Base-by-base conservation (phyloP, 1,140 invertebrate genomes). In the Ceratoteleas bidentatus region DNA sequence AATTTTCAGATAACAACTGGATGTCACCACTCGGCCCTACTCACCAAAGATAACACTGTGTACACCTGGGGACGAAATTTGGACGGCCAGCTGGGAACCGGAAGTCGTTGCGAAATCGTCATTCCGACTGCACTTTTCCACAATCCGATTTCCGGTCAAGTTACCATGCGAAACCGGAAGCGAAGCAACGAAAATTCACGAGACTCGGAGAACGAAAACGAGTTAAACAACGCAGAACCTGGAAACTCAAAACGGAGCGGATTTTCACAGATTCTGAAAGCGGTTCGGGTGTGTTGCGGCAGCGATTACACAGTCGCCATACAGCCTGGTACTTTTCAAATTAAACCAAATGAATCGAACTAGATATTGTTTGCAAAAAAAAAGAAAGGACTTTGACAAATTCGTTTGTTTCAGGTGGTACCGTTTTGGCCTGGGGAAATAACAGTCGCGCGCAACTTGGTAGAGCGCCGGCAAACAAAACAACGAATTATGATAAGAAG, bases 41-140 rank as follows among this genome's bases (percentile, higher is more conserved):
- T 96, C 34, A 95, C 94, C 3, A 91, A 92, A 54, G 92, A 93
- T 78, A 95, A 94, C 11, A 92, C 92, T 34, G 89, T 95, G 2
- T 96, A 94, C 82, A 92, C 93, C 0, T 96, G 95, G 94, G 95
- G 95, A 33, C 89, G 93, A 45, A 95, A 95, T 88, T 86, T 94
- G 13, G 95, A 95, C 85, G 95, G 66, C 10, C 75, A 70, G 32
- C 45, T 78, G 32, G 75, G 75, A 47, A 66, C n/a, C 15, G 66
- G 66, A 14, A 75, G 15, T 58, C 78, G 70, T 11, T 75, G 36
- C 3, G 70, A 70, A 33, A 3, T 75, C 0, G 10, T 65, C 6
- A 50, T 68, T 36, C 81, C 81, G 0, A 79, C 81, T 16, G 65
- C 86, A 3, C 54, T 87, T 11, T 77, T 66, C 49, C 81, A 86